Evolutionary conservation across 2,888 invertebrate genomes (phyloP).

Genomic region (Stramonita haemastoma): DNA sequence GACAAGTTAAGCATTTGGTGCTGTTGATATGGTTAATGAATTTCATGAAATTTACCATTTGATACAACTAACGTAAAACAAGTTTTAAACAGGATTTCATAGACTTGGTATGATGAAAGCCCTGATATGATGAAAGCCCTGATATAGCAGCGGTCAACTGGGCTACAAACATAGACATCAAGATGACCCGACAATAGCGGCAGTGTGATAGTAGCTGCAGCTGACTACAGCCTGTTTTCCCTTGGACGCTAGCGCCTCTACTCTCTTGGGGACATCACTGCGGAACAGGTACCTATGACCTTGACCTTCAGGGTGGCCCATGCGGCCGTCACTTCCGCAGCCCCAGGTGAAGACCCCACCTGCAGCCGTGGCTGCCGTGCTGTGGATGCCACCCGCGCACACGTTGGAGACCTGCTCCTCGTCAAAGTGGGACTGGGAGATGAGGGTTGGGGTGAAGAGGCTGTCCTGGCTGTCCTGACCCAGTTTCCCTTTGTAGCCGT

Average conservation of each 20-base stretch:
- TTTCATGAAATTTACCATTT: too few species aligned
- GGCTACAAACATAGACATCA: too few species aligned
- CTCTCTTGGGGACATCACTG: conserved; percentile 58
- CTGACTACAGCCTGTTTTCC: conserved; percentile 49
- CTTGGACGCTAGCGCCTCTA: conserved; percentile 51
- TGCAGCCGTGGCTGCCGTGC: conserved; percentile 56
- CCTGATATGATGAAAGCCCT: background rate
- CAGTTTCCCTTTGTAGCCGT: conserved; percentile 67
- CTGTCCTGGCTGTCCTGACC: conserved; percentile 59
- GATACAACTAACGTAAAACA: too few species aligned
- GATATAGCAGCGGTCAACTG: too few species aligned
- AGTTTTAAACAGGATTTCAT: too few species aligned
- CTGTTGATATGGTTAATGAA: too few species aligned
- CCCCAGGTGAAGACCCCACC: conserved; percentile 67
- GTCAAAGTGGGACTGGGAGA: conserved; percentile 53
- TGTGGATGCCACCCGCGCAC: conserved; percentile 65
- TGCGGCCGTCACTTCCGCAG: conserved; percentile 65
- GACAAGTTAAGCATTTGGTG: too few species aligned
- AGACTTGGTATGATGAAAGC: background rate
- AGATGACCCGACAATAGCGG: conserved; percentile 47
- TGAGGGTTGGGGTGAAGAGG: conserved; percentile 46
- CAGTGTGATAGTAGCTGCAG: conserved; percentile 64
- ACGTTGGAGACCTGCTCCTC: conserved; percentile 54
- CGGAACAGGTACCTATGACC: conserved; percentile 65
- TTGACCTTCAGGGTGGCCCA: conserved; percentile 66